Conservation (phyloP, 37 sponge, comb jelly and placozoan species). For the Spongilla lacustris region DNA sequence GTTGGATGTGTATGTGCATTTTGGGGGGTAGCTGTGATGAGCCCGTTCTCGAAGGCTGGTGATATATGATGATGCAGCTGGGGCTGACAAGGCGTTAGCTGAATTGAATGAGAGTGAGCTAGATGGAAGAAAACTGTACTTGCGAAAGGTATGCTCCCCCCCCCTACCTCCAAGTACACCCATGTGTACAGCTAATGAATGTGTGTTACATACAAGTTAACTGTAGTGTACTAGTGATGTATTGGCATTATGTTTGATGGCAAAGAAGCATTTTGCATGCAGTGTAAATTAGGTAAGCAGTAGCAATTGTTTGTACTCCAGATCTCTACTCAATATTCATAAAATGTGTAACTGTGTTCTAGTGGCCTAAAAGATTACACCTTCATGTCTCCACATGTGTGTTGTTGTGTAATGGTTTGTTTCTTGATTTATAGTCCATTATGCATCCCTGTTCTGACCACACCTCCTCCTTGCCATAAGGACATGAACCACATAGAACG, state of each 20-base stretch:
- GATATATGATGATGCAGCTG: conserved; percentile 39
- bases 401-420: background rate
- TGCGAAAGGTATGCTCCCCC: conserved; percentile 52
- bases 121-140: conserved; percentile 44
- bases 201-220: too few relatives aligned
- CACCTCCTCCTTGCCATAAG: background rate
- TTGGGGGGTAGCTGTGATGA: background rate
- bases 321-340: too few relatives aligned
- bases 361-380: background rate
- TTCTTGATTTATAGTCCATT: background rate
- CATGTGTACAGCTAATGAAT: too few relatives aligned
- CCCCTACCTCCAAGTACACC: background rate
- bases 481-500: conserved; percentile 27
- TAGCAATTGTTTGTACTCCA: too few relatives aligned
- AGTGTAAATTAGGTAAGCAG: too few relatives aligned
- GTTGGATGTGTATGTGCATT: too few relatives aligned
- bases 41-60: conserved; percentile 37
- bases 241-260: too few relatives aligned
- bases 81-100: conserved; percentile 48
- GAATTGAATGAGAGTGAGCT: conserved; percentile 49
- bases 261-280: too few relatives aligned
- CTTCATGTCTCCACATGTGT: background rate
- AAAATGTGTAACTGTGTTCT: too few relatives aligned
- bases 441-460: too few relatives aligned
- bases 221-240: too few relatives aligned